These are phyloP conservation scores for Calliopum simillimum DNA, from an alignment of 2,888 invertebrate genomes.

Conservation along the genomic window DNA sequence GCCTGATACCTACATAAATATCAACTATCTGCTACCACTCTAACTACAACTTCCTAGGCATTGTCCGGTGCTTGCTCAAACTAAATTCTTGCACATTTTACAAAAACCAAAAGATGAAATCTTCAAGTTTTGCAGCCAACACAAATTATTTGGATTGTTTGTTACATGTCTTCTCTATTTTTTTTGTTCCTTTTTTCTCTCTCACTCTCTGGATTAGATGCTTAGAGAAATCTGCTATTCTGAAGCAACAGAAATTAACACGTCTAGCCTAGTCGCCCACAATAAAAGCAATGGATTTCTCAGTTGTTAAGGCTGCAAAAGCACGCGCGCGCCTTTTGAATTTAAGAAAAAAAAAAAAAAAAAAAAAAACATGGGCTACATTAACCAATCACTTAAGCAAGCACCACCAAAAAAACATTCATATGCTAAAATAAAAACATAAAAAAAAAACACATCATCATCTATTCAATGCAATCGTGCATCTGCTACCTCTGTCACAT, in stretches of 20 bases:
- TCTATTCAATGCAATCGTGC: too few species aligned
- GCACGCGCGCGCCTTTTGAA: background rate
- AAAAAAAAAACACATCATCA: too few species aligned
- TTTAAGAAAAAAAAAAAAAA: conserved; percentile 11
- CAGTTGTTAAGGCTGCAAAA: conserved; percentile 45
- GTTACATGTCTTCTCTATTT: conserved; percentile 58
- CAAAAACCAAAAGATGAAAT: conserved; percentile 40
- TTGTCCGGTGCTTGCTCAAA: conserved; percentile 32
- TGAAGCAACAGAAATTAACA: conserved; percentile 57
- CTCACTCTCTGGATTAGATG: conserved; percentile 63
- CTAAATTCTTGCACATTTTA: conserved; percentile 34
- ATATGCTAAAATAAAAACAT: too few species aligned
- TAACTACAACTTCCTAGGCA: conserved; percentile 11
- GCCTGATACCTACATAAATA: background rate
- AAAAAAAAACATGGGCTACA: background rate
- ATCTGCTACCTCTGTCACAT: too few species aligned
- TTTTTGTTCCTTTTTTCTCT: conserved; percentile 53
- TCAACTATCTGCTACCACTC: conserved; percentile 25
- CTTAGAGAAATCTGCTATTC: conserved; percentile 66
- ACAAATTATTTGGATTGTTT: conserved; percentile 42
- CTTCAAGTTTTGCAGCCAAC: conserved; percentile 40
- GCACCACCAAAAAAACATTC: too few species aligned
- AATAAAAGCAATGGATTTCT: conserved; percentile 53
- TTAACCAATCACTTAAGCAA: background rate
- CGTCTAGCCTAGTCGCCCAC: conserved; percentile 46